A percentile compares a stretch with the other conserved stretches of the same genome.
Conservation (phyloP, 2,888 invertebrate species). For the Himalopsyche anomala region DNA sequence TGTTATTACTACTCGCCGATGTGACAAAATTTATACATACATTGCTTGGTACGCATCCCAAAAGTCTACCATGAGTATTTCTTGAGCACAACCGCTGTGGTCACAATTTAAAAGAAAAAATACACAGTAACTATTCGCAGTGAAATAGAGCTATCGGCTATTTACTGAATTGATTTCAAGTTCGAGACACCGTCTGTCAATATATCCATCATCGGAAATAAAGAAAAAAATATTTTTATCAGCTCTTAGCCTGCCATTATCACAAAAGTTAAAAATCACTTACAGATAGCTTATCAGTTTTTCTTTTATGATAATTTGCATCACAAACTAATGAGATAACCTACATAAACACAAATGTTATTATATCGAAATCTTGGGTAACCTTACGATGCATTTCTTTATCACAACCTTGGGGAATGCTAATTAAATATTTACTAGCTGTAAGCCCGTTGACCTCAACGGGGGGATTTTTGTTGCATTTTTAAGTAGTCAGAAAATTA, state of each 20-base stretch:
- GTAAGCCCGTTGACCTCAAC: too few relatives aligned
- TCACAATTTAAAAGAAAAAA: neutral
- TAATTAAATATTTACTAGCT: too few relatives aligned
- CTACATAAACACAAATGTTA: constrained; percentile 43
- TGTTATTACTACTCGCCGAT: too few relatives aligned
- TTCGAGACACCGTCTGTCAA: neutral
- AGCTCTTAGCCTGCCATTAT: neutral
- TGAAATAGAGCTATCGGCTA: too few relatives aligned
- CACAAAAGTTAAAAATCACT: constrained; percentile 36
- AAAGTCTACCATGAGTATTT: constrained; percentile 7
- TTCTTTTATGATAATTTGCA: constrained; percentile 28
- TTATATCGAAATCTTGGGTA: constrained; percentile 3
- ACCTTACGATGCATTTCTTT: constrained; percentile 17
- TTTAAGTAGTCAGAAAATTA: too few relatives aligned
- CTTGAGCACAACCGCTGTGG: neutral
- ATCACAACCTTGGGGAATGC: neutral
- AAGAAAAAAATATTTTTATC: constrained; percentile 17
- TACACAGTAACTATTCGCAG: neutral
- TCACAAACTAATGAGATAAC: constrained; percentile 45
- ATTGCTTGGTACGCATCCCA: constrained; percentile 16
- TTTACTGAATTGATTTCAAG: neutral
- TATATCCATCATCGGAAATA: neutral
- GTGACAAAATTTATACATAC: neutral
- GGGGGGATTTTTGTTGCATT: too few relatives aligned
- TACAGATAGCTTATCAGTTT: constrained; percentile 51